Conservation (phyloP, 1,140 invertebrate genomes). For the Aphidius gifuensis region DNA sequence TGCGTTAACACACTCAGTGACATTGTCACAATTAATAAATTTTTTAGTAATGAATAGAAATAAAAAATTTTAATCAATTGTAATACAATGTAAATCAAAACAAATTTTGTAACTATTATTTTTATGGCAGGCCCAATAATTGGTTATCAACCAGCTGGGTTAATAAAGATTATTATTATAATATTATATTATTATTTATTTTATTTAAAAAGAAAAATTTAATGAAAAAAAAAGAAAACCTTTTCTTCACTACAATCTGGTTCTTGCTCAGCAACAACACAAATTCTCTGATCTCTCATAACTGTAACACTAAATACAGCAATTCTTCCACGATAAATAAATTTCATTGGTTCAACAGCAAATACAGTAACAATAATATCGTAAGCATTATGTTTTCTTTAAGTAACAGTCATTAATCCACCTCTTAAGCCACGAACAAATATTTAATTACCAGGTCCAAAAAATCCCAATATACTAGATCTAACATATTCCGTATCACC, state of each 20-base stretch:
- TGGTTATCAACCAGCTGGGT: too few species aligned
- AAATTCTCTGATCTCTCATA: constrained; percentile 93
- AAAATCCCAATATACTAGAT: constrained; percentile 93
- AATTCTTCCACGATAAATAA: constrained; percentile 95
- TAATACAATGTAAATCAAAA: too few species aligned
- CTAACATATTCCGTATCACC: constrained; percentile 87
- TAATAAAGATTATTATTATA: too few species aligned
- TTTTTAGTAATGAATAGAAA: constrained; percentile 4
- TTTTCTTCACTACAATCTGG: constrained; percentile 99
- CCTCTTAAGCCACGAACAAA: constrained; percentile 98
- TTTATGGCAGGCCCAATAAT: too few species aligned
- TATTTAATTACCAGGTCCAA: constrained; percentile 94
- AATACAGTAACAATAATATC: constrained; percentile 98
- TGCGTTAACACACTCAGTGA: too few species aligned
- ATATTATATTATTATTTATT: constrained; percentile 3
- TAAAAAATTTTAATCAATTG: too few species aligned
- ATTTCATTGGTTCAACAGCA: constrained; percentile 99
- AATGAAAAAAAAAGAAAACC: constrained; percentile 52
- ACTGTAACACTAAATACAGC: constrained; percentile 97
- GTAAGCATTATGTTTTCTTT: constrained; percentile 96
- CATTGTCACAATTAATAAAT: neutral
- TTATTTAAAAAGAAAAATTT: constrained; percentile 3
- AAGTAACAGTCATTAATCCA: constrained; percentile 97
- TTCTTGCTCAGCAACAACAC: constrained; percentile 96
- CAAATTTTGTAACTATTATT: constrained; percentile 2